These are phyloP conservation scores for Acleris emargana DNA, from an alignment of 2,888 invertebrate species.

Conservation along the genomic window DNA sequence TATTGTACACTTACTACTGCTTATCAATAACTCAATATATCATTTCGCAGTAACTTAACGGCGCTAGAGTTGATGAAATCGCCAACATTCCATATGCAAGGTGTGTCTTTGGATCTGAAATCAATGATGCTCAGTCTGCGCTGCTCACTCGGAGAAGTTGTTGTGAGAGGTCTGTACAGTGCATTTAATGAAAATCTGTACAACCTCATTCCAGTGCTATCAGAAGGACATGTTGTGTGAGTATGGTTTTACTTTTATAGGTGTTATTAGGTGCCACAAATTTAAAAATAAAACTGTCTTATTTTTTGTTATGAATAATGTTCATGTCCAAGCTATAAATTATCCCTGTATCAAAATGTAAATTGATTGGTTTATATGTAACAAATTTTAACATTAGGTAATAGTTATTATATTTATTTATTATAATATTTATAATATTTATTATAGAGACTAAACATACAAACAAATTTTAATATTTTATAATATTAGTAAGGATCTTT, in stretches of 20 bases:
- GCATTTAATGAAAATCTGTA: slow-evolving; percentile 78
- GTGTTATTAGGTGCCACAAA: not conserved
- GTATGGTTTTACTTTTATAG: slow-evolving; percentile 43
- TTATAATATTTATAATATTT: too few relatives aligned
- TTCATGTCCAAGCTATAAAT: too few relatives aligned
- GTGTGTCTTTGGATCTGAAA: slow-evolving; percentile 67
- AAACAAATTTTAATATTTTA: too few relatives aligned
- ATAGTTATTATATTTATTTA: too few relatives aligned
- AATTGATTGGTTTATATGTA: too few relatives aligned
- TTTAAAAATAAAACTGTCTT: not conserved
- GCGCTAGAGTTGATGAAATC: slow-evolving; percentile 68
- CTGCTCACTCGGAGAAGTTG: slow-evolving; percentile 76
- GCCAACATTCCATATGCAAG: slow-evolving; percentile 75
- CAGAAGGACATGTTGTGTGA: slow-evolving; percentile 78
- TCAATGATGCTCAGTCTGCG: slow-evolving; percentile 68
- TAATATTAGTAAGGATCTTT: too few relatives aligned
- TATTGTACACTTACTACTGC: not conserved
- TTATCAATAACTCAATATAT: not conserved
- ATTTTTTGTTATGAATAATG: too few relatives aligned
- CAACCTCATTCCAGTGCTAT: slow-evolving; percentile 75
- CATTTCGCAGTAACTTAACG: slow-evolving; percentile 65
- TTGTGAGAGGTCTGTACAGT: slow-evolving; percentile 72
- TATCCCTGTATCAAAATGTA: too few relatives aligned
- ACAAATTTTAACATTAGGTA: too few relatives aligned
- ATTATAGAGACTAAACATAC: too few relatives aligned